These are phyloP conservation scores for Cygnus atratus DNA, from an alignment of 2,113 vertebrate genomes.

Conservation along the genomic window DNA sequence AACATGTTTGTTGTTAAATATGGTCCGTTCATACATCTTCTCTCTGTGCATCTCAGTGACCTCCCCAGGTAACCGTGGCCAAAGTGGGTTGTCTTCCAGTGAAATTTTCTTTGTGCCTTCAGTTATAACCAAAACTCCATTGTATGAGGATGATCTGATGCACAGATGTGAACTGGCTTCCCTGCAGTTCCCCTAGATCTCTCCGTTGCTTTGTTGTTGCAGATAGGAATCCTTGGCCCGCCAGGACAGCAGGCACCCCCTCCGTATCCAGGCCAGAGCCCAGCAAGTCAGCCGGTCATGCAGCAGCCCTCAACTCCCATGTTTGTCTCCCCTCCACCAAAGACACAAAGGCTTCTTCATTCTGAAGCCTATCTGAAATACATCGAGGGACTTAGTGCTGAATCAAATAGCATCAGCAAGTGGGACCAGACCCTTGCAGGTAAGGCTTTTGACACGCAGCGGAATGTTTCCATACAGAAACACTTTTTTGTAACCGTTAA, in stretches of 20 bases:
- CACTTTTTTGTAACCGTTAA: fast-evolving
- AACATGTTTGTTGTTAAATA: neutral
- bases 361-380: conserved; percentile 97
- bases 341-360: conserved; percentile 94
- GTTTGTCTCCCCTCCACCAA: conserved; percentile 95
- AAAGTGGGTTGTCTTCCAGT: neutral
- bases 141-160: neutral
- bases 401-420: conserved; percentile 93
- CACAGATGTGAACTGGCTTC: neutral
- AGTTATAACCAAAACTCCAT: fast-evolving
- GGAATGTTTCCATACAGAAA: neutral
- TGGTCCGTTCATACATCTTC: neutral
- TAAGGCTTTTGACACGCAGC: conserved; percentile 59
- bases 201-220: neutral
- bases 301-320: conserved; percentile 95
- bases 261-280: conserved; percentile 88
- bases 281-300: conserved; percentile 82
- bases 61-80: neutral
- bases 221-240: conserved; percentile 84
- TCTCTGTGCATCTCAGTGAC: neutral
- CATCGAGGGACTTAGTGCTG: conserved; percentile 94
- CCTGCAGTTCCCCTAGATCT: neutral
- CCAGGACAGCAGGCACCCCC: conserved; percentile 90
- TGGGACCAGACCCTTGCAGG: conserved; percentile 98
- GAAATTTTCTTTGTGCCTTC: neutral